Evolutionary conservation across 2,113 vertebrate genomes (phyloP).

Genomic region (Ifrita kowaldi): DNA sequence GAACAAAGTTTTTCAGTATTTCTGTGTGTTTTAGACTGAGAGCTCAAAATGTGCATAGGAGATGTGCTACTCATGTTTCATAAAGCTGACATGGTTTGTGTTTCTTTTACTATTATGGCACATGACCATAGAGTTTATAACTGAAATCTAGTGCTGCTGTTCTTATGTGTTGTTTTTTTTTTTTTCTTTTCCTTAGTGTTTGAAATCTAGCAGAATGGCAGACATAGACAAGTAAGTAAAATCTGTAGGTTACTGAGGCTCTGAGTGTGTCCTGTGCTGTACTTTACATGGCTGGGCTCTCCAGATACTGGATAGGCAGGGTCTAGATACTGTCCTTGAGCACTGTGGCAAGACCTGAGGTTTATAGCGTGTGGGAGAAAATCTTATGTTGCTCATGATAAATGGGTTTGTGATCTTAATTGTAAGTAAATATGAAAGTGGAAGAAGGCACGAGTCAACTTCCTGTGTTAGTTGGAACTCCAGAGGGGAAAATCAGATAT

Average conservation of each 20-base stretch:
- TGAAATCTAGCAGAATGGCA: conserved; percentile 82
- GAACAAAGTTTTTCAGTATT: neutral
- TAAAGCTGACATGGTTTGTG: neutral
- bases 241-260: neutral
- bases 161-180: neutral
- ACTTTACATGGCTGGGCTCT: neutral
- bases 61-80: fast-evolving
- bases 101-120: neutral
- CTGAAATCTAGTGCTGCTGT: neutral
- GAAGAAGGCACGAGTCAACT: neutral
- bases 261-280: neutral
- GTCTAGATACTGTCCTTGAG: neutral
- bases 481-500: fast-evolving
- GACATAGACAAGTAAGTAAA: conserved; percentile 96
- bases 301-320: neutral
- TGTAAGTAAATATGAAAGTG: neutral
- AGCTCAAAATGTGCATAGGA: neutral
- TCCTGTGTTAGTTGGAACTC: neutral
- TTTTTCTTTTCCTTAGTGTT: conserved; percentile 25
- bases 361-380: neutral
- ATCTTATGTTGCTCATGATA: neutral
- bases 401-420: neutral
- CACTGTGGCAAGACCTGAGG: neutral
- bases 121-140: neutral
- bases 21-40: neutral